These are phyloP conservation scores for Doryteuthis pealeii DNA, from an alignment of 1,140 invertebrate species.

Conservation along the genomic window DNA sequence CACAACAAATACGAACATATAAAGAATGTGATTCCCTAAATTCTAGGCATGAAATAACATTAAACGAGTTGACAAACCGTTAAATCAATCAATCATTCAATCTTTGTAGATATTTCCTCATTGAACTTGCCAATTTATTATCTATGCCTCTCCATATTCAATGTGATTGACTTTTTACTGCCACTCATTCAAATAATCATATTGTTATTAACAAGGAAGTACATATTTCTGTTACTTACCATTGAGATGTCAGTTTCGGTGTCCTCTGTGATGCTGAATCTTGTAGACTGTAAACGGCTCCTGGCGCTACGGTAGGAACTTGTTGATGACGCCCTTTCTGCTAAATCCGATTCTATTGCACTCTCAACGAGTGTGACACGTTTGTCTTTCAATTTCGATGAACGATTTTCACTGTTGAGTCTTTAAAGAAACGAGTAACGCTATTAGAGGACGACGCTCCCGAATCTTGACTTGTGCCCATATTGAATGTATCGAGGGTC, in stretches of 20 bases:
- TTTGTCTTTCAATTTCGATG: constrained; percentile 21
- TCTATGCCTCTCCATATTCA: too few species aligned
- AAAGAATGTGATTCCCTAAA: too few species aligned
- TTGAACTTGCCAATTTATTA: too few species aligned
- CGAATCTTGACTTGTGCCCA: constrained; percentile 3
- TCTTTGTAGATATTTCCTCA: too few species aligned
- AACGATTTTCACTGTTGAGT: constrained; percentile 24
- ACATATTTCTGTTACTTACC: constrained; percentile 23
- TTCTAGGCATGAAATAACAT: too few species aligned
- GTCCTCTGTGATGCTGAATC: constrained; percentile 25
- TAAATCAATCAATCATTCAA: too few species aligned
- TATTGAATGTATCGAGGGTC: neutral
- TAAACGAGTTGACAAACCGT: too few species aligned
- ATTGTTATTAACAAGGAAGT: too few species aligned
- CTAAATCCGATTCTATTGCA: constrained; percentile 13
- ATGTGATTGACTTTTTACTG: too few species aligned
- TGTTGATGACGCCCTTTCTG: constrained; percentile 25
- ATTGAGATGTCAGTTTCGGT: constrained; percentile 33
- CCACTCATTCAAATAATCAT: too few species aligned
- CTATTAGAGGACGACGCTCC: constrained; percentile 27
- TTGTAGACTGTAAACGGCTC: constrained; percentile 32
- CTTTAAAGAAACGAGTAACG: constrained; percentile 39
- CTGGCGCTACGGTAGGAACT: constrained; percentile 31
- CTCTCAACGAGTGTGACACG: constrained; percentile 25
- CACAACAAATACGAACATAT: too few species aligned